phyloP scores from a whole-genome alignment of 2,113 vertebrate species.

The Oceanodroma tethys region DNA sequence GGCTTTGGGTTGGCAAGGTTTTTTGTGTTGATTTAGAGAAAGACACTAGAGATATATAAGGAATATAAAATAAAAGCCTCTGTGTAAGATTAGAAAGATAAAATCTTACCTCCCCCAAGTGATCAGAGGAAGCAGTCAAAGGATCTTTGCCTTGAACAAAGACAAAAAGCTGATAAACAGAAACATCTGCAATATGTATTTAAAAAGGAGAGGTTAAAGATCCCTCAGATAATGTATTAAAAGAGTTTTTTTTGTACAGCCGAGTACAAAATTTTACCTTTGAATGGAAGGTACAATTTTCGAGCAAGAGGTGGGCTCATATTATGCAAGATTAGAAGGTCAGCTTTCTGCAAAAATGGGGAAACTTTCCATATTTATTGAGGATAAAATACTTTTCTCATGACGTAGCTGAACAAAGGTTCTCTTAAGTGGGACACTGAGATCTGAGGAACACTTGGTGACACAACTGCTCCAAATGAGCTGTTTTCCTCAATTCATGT shows the following conservation, averaged over 20 bases:
- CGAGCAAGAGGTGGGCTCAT: background rate
- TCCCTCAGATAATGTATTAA: background rate
- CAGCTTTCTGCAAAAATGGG: background rate
- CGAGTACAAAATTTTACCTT: background rate
- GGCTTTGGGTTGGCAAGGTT: background rate
- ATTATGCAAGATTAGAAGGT: background rate
- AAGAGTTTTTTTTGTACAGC: background rate
- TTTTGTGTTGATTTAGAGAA: background rate
- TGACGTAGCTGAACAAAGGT: background rate
- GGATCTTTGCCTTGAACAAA: background rate
- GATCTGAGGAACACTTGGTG: background rate
- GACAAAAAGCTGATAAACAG: background rate
- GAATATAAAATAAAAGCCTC: background rate
- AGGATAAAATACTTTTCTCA: background rate
- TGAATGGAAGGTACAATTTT: background rate
- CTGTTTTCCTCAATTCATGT: rapidly evolving
- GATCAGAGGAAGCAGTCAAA: background rate
- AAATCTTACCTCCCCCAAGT: background rate
- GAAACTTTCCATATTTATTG: background rate
- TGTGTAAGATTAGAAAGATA: background rate
- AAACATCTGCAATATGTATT: background rate
- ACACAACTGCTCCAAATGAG: background rate
- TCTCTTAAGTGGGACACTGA: background rate
- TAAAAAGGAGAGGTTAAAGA: background rate
- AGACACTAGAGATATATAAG: background rate